phyloP scores from a whole-genome alignment of 2,113 vertebrate genomes.

The Cyanistes caeruleus region DNA sequence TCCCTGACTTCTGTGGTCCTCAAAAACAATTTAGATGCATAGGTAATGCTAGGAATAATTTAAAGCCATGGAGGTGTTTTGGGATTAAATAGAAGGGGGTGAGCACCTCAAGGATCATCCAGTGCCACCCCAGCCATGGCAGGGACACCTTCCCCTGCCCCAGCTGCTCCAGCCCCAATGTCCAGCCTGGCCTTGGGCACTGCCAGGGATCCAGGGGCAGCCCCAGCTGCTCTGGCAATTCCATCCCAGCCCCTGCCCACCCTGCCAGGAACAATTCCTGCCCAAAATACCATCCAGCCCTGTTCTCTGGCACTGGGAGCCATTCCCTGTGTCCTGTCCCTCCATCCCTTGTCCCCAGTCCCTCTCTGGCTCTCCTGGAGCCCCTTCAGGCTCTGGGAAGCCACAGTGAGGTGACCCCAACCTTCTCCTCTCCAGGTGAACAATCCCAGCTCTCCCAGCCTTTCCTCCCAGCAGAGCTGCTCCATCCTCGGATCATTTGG shows the following conservation, averaged over 20 bases:
- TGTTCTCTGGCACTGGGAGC: background rate
- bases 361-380: fast-evolving
- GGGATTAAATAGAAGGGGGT: background rate
- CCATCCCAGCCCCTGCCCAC: background rate
- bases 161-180: background rate
- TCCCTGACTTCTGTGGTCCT: background rate
- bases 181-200: background rate
- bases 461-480: background rate
- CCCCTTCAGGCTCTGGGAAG: background rate
- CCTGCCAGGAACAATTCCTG: background rate
- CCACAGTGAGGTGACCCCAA: fast-evolving
- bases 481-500: background rate
- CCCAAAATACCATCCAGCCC: background rate
- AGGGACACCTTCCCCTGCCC: background rate
- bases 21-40: fast-evolving
- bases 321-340: background rate
- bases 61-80: background rate
- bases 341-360: background rate
- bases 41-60: background rate
- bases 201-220: background rate
- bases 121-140: background rate
- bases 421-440: background rate
- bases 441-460: background rate
- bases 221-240: background rate
- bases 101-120: too few species aligned